phyloP scores from a whole-genome alignment of 2,888 invertebrate genomes.

The Xanthorhoe designata region DNA sequence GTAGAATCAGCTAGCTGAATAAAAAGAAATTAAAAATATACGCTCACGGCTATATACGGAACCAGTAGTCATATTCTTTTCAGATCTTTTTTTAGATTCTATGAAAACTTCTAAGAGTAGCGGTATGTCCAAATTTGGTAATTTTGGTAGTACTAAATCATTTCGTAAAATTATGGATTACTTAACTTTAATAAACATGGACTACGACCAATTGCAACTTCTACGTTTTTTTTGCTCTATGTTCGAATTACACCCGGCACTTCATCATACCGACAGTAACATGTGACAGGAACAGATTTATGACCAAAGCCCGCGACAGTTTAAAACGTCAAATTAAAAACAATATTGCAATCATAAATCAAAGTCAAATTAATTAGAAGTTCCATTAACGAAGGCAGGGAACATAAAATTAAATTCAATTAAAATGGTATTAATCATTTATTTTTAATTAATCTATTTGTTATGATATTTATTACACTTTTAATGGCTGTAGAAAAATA shows the following conservation, averaged over 20 bases:
- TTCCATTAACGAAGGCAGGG: constrained; percentile 18
- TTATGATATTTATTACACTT: constrained; percentile 14
- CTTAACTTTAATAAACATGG: too few species aligned
- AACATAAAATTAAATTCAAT: constrained; percentile 31
- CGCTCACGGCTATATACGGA: too few species aligned
- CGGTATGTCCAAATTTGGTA: too few species aligned
- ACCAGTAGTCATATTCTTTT: too few species aligned
- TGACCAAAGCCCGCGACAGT: constrained; percentile 1
- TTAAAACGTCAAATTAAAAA: constrained; percentile 8
- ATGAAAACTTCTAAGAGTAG: too few species aligned
- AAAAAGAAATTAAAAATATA: too few species aligned
- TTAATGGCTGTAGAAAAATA: constrained; percentile 1
- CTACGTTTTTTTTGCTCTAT: neutral
- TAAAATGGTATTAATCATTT: constrained; percentile 34
- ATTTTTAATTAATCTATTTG: constrained; percentile 30
- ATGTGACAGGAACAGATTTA: constrained; percentile 15
- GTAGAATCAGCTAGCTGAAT: too few species aligned
- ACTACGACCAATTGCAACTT: neutral
- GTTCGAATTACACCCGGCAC: neutral
- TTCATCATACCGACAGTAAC: constrained; percentile 15
- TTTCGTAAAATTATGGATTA: too few species aligned
- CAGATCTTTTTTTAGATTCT: too few species aligned
- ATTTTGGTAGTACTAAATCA: too few species aligned
- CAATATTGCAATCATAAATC: constrained; percentile 27
- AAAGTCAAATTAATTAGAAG: constrained; percentile 32